Evolutionary conservation across 2,797 vertebrate genomes (phyloP).

Genomic region (Cetoscarus ocellatus): DNA sequence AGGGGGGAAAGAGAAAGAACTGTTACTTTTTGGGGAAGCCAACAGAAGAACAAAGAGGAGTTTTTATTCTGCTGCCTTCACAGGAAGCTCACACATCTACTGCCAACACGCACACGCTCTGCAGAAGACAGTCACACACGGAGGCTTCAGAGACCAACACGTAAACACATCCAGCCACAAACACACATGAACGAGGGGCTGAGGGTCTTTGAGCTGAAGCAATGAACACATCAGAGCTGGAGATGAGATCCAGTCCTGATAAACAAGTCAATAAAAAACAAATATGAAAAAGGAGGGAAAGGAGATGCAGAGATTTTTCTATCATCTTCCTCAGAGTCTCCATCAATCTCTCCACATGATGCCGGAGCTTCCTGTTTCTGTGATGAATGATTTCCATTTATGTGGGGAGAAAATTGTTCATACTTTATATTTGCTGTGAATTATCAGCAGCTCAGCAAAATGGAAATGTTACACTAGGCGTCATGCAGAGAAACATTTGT

Average conservation of each 20-base stretch:
- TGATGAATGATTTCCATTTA: not conserved
- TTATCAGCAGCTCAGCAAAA: not conserved
- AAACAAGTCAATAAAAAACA: slow-evolving; percentile 33
- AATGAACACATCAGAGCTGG: slow-evolving; percentile 26
- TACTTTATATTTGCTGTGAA: not conserved
- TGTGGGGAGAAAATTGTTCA: not conserved
- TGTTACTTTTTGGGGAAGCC: slow-evolving; percentile 45
- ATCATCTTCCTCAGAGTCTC: slow-evolving; percentile 5
- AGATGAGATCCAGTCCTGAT: slow-evolving; percentile 32
- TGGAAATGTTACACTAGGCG: not conserved
- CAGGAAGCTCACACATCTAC: slow-evolving; percentile 47
- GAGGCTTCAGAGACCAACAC: slow-evolving; percentile 23
- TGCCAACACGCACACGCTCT: slow-evolving; percentile 54
- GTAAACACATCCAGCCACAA: not conserved
- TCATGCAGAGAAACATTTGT: not conserved
- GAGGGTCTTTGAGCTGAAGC: slow-evolving; percentile 25
- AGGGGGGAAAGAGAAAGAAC: slow-evolving; percentile 11
- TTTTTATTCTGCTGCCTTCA: slow-evolving; percentile 3
- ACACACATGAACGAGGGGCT: slow-evolving; percentile 1
- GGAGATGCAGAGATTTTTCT: not conserved
- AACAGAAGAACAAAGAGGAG: slow-evolving; percentile 47
- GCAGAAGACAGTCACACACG: slow-evolving; percentile 33
- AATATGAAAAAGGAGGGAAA: slow-evolving; percentile 3
- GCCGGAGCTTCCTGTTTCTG: not conserved
- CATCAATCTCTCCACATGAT: not conserved